These are phyloP conservation scores for Craterocephalus amniculus DNA, from an alignment of 2,797 vertebrate genomes.

Conservation along the genomic window DNA sequence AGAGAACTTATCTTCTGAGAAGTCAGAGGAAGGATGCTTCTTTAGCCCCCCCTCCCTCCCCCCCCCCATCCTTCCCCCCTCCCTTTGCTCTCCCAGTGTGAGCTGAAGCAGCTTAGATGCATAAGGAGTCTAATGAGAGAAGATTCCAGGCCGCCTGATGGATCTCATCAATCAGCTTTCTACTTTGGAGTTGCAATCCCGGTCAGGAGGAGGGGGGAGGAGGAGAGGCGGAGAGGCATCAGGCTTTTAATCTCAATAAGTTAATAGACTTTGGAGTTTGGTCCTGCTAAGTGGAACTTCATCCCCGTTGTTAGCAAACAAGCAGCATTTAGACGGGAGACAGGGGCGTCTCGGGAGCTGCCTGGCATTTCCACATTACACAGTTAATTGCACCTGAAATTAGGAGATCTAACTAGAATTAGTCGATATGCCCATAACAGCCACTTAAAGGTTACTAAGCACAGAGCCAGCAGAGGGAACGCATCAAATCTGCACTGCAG, in stretches of 20 bases:
- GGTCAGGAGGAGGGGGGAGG: conserved; percentile 50
- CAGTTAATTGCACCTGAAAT: conserved; percentile 60
- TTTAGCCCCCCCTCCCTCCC: conserved; percentile 35
- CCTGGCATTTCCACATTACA: conserved; percentile 58
- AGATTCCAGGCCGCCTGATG: conserved; percentile 83
- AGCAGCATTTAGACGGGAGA: conserved; percentile 49
- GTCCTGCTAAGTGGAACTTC: conserved; percentile 66
- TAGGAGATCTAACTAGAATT: conserved; percentile 54
- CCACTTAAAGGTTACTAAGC: conserved; percentile 56
- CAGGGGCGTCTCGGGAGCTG: conserved; percentile 37
- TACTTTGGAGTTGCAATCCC: conserved; percentile 79
- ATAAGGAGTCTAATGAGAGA: conserved; percentile 82
- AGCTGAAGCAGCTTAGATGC: conserved; percentile 67
- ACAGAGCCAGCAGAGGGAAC: conserved; percentile 33
- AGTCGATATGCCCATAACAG: conserved; percentile 56
- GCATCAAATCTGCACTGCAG: conserved; percentile 21
- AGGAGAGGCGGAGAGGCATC: conserved; percentile 68
- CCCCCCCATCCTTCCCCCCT: too few relatives aligned
- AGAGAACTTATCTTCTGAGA: conserved; percentile 75
- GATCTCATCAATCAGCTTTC: conserved; percentile 85
- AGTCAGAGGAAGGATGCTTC: conserved; percentile 53
- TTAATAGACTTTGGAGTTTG: conserved; percentile 80
- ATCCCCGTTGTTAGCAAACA: conserved; percentile 68
- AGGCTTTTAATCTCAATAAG: conserved; percentile 86
- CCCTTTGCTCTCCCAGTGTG: conserved; percentile 30